Base-by-base conservation (phyloP, 2,888 invertebrate species). In the Megaustenia siamemsis region DNA sequence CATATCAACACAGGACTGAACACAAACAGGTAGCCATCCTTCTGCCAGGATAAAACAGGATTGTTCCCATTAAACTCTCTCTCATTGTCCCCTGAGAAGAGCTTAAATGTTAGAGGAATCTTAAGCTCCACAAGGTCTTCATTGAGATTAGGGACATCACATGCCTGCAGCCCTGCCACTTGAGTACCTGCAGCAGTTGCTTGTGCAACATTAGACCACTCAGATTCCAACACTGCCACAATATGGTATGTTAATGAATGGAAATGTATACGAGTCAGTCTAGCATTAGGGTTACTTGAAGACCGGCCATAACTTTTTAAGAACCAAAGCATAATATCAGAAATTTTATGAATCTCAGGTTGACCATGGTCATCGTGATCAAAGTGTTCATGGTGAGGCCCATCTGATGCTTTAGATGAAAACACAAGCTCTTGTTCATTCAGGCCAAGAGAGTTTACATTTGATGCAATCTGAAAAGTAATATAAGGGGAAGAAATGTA, bases 1-100 rank as follows among this genome's bases (percentile, higher is more conserved):
- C 95, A 95, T 35, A 95, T 94, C 63, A 95, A 90, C 10, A 94
- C 94, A 5, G 95, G 95, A 79, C 94, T 94, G 87, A 94, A 94
- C 53, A 93, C 93, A 91, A 95, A 95, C 35, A 94, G 88, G 76
- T 92, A 89, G 35, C 93, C 94, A 77, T 92, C 92, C 35, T 92
- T 90, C 87, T 93, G 90, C 94, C 94, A 94, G 4, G 93, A 92
- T 6, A 93, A 90, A 24, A 94, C 92, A 43, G 93, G 93, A 24
- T 89, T 87, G 24, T 86, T 86, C 53, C 90, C 87, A 88, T 93
- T 88, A 86, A 93, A 92, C 24, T 86, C 82, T 63, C 88, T 86
- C 49, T 88, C 89, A 43, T 83, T 69, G 73, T 89, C 91, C 8
- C 90, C 91, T 73, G 90, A 88, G 85, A 87, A 90, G 43, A 94